phyloP scores from a whole-genome alignment of 2,888 invertebrate species.

The Harpagoxenus sublaevis region DNA sequence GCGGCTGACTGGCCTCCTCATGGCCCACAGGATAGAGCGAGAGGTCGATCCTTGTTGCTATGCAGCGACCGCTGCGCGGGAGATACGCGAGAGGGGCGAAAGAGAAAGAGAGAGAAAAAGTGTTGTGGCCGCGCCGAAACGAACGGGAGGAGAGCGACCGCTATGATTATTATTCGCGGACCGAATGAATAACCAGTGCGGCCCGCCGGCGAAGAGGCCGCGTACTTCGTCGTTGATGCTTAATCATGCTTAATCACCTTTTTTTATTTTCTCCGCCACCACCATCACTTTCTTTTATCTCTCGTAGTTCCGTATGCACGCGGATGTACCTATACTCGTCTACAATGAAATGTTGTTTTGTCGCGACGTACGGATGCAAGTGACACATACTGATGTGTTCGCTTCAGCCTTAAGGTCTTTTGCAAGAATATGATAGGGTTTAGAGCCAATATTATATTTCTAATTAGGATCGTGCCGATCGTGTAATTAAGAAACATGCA shows the following conservation, averaged over 20 bases:
- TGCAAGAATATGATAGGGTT: not conserved
- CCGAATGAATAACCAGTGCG: constrained; percentile 81
- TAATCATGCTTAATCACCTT: constrained; percentile 51
- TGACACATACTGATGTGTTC: constrained; percentile 15
- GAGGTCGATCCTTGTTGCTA: constrained; percentile 83
- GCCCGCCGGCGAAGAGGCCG: constrained; percentile 67
- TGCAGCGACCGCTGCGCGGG: constrained; percentile 77
- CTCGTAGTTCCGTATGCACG: constrained; percentile 22
- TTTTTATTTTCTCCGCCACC: constrained; percentile 50
- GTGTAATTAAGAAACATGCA: not conserved
- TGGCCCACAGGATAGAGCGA: constrained; percentile 72
- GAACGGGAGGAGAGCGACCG: constrained; percentile 67
- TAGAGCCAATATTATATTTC: constrained; percentile 8
- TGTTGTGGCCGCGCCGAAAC: constrained; percentile 61
- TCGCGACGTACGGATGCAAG: constrained; percentile 12
- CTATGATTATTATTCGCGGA: constrained; percentile 81
- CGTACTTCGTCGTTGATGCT: constrained; percentile 59
- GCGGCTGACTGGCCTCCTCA: constrained; percentile 61
- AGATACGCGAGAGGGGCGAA: constrained; percentile 68
- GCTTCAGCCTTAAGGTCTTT: not conserved
- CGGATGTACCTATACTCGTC: constrained; percentile 27
- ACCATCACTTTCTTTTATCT: constrained; percentile 39
- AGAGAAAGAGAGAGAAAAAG: constrained; percentile 59
- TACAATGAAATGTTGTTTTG: constrained; percentile 22
- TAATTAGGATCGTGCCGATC: not conserved